Conservation (phyloP, 1,140 invertebrate genomes). For the Apocrypta bakeri region DNA sequence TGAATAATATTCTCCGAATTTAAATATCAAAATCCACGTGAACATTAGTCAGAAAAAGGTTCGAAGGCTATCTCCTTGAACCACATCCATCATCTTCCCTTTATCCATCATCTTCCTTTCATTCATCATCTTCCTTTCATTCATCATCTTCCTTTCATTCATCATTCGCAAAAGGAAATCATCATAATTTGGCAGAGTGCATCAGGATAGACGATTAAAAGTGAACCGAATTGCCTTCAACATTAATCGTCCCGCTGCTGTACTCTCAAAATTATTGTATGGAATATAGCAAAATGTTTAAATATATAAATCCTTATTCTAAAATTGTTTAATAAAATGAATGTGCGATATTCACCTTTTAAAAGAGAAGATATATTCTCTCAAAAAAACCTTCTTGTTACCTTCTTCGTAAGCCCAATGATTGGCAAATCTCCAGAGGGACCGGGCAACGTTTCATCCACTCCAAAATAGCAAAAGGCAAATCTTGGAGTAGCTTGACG, state of each 20-base stretch:
- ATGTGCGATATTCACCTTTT: slow-evolving; percentile 50
- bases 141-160: not conserved
- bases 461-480: slow-evolving; percentile 59
- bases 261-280: not conserved
- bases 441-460: not conserved
- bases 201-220: slow-evolving; percentile 10
- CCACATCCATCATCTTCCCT: not conserved
- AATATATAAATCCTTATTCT: not conserved
- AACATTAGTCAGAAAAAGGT: not conserved
- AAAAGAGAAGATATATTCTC: slow-evolving; percentile 7
- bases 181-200: not conserved
- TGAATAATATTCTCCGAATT: not conserved
- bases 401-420: slow-evolving; percentile 27
- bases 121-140: not conserved
- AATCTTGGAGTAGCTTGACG: slow-evolving; percentile 45
- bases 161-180: not conserved
- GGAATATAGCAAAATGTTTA: not conserved
- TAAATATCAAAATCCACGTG: not conserved
- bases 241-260: not conserved
- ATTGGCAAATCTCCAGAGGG: not conserved
- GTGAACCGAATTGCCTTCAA: slow-evolving; percentile 43
- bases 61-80: not conserved
- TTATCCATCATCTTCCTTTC: not conserved
- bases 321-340: slow-evolving; percentile 7
- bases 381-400: slow-evolving; percentile 43